Evolutionary conservation across 2,888 invertebrate species (phyloP).

Genomic region (Polylopha cassiicola): DNA sequence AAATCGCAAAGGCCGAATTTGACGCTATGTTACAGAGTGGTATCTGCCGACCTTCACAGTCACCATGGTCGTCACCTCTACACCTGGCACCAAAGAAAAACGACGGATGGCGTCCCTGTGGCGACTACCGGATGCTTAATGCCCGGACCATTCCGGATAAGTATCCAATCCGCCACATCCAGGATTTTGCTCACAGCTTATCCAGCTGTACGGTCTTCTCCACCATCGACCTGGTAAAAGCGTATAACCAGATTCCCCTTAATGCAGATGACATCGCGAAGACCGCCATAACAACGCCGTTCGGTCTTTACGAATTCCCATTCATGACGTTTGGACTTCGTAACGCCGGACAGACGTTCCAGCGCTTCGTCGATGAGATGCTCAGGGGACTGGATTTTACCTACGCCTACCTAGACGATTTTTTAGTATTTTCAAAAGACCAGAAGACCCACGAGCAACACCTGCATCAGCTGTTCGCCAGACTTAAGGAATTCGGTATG

Average conservation of each 20-base stretch:
- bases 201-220: background rate
- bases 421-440: constrained; percentile 27
- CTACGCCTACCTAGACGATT: constrained; percentile 37
- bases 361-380: constrained; percentile 34
- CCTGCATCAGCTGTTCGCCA: too few species aligned
- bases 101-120: background rate
- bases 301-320: too few species aligned
- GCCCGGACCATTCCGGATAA: background rate
- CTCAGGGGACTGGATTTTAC: constrained; percentile 2
- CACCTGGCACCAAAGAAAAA: background rate
- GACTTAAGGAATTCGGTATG: too few species aligned
- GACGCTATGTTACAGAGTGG: too few species aligned
- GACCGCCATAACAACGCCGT: background rate
- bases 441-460: constrained; percentile 4
- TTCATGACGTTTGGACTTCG: too few species aligned
- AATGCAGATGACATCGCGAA: background rate
- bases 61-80: background rate
- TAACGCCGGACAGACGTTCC: too few species aligned
- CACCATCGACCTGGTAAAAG: background rate
- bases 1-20: too few species aligned
- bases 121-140: background rate
- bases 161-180: background rate
- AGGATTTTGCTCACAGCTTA: background rate
- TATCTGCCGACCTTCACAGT: too few species aligned
- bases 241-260: too few species aligned